Evolutionary conservation across 2,888 invertebrate species (phyloP).

Genomic region (Cremastinae sp.): DNA sequence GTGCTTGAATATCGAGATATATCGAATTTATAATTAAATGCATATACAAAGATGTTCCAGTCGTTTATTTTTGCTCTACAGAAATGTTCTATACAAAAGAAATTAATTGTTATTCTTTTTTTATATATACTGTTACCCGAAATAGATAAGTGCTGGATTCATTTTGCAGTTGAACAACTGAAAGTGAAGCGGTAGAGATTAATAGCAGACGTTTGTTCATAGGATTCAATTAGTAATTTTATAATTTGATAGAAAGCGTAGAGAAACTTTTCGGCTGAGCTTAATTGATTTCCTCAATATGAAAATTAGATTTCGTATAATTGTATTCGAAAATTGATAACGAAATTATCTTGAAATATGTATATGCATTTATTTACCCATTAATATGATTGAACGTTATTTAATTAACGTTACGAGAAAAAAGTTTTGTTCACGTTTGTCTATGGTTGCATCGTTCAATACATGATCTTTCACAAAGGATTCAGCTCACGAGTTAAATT

Average conservation of each 20-base stretch:
- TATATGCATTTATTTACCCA: constrained; percentile 13
- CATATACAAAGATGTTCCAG: constrained; percentile 1
- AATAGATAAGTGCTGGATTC: too few species aligned
- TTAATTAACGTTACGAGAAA: constrained; percentile 34
- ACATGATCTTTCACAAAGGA: constrained; percentile 60
- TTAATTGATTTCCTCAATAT: too few species aligned
- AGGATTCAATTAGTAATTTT: too few species aligned
- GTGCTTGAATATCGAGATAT: constrained; percentile 62
- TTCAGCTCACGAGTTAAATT: constrained; percentile 45
- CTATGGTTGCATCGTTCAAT: constrained; percentile 54
- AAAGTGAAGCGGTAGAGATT: too few species aligned
- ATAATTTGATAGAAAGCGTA: too few species aligned
- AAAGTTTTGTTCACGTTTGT: constrained; percentile 41
- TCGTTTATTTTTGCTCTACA: constrained; percentile 3
- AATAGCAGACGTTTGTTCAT: not conserved
- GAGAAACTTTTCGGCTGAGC: too few species aligned
- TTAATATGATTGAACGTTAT: constrained; percentile 14
- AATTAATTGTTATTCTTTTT: too few species aligned
- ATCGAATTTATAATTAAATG: constrained; percentile 21
- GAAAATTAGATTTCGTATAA: too few species aligned
- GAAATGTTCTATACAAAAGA: too few species aligned
- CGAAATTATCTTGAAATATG: constrained; percentile 1
- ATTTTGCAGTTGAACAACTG: too few species aligned
- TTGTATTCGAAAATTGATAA: constrained; percentile 30
- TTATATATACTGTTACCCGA: too few species aligned